A percentile compares a stretch with the other conserved stretches of the same genome.
These are phyloP conservation scores for Etheostoma spectabile DNA, from an alignment of 2,113 vertebrate genomes.

Conservation along the genomic window DNA sequence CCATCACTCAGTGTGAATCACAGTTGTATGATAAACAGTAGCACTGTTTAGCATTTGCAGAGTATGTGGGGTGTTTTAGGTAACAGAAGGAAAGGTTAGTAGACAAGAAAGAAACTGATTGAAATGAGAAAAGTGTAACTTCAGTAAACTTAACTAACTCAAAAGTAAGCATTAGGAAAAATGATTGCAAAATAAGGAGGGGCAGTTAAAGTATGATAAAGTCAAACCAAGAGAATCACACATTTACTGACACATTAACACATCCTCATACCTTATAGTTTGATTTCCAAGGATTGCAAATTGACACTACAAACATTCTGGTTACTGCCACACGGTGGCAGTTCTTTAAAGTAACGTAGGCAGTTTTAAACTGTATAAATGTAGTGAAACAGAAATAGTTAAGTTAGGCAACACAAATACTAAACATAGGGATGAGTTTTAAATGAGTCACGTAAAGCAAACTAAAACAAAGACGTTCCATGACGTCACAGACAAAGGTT, in stretches of 20 bases:
- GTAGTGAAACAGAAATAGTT: no score
- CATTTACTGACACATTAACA: neutral
- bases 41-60: slow-evolving; percentile 44
- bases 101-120: slow-evolving; percentile 12
- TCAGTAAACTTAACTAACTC: neutral
- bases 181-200: neutral
- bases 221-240: neutral
- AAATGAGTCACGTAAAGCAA: no score
- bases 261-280: no score
- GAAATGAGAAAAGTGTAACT: slow-evolving; percentile 37
- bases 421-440: no score
- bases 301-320: no score
- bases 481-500: no score
- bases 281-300: no score
- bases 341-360: no score
- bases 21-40: slow-evolving; percentile 35
- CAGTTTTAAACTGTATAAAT: no score
- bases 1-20: slow-evolving; percentile 49
- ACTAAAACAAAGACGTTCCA: no score
- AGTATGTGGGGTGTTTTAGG: slow-evolving; percentile 24
- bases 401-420: no score
- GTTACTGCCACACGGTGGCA: no score
- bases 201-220: neutral
- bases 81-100: slow-evolving; percentile 35
- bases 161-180: slow-evolving; percentile 12